phyloP scores from a whole-genome alignment of 1,140 invertebrate species.

The Dendrolimus kikuchii region DNA sequence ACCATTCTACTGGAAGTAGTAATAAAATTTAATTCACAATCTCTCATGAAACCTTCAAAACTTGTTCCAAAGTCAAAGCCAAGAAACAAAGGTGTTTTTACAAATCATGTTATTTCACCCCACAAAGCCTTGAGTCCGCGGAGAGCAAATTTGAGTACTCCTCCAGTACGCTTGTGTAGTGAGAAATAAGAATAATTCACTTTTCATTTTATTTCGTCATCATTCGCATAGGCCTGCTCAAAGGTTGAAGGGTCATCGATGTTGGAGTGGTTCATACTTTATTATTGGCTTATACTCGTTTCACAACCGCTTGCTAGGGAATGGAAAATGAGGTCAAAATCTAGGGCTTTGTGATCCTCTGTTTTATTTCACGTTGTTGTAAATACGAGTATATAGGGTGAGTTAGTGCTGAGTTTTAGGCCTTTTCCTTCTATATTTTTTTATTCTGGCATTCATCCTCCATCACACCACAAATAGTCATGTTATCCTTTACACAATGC shows the following conservation, averaged over 20 bases:
- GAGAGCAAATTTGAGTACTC: constrained; percentile 26
- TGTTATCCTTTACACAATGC: too few species aligned
- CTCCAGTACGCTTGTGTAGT: constrained; percentile 40
- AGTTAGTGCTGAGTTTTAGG: too few species aligned
- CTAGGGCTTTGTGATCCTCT: constrained; percentile 23
- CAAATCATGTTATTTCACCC: constrained; percentile 21
- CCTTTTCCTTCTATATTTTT: too few species aligned
- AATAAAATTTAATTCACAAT: too few species aligned
- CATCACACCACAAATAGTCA: too few species aligned
- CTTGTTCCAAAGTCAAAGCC: constrained; percentile 6
- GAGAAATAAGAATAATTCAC: constrained; percentile 63
- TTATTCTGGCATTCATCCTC: too few species aligned
- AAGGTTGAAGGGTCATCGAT: constrained; percentile 54
- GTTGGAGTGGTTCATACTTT: constrained; percentile 58
- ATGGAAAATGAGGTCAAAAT: constrained; percentile 57
- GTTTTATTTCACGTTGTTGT: background rate
- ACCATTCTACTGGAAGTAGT: too few species aligned
- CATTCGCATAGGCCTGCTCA: constrained; percentile 37
- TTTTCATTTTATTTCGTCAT: constrained; percentile 56
- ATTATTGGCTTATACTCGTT: constrained; percentile 54
- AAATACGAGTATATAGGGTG: too few species aligned
- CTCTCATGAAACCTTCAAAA: too few species aligned
- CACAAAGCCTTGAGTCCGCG: constrained; percentile 31
- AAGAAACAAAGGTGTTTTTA: constrained; percentile 44
- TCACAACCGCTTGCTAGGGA: constrained; percentile 34